phyloP scores from a whole-genome alignment of 1,140 invertebrate species.

The Cheumatopsyche charites region DNA sequence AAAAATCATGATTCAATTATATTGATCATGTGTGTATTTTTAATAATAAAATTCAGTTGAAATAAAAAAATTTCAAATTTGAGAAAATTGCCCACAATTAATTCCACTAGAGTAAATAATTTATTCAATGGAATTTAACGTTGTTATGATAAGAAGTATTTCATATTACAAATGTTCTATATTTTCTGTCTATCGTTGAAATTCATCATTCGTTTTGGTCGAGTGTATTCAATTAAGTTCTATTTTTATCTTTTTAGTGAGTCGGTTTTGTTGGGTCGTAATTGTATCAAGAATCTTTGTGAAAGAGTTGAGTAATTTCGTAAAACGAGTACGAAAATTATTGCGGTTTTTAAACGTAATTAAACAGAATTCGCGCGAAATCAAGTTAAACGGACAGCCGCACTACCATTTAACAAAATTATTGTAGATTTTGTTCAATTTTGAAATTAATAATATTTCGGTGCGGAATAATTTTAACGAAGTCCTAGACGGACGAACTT shows the following conservation, averaged over 20 bases:
- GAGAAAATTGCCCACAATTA: no score
- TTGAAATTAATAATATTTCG: neutral
- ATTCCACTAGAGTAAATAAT: no score
- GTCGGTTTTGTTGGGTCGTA: constrained; percentile 10
- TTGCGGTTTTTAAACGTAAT: neutral
- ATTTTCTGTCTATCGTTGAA: neutral
- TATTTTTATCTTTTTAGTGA: neutral
- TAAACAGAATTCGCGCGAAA: neutral
- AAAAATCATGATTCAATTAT: no score
- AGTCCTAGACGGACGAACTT: neutral
- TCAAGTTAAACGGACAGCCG: neutral
- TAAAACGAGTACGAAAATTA: constrained; percentile 7
- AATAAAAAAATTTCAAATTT: no score
- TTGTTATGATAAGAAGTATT: no score
- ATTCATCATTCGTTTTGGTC: neutral
- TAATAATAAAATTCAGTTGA: no score
- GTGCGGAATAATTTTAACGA: constrained; percentile 5
- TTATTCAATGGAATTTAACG: no score
- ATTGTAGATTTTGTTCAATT: neutral
- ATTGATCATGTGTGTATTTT: no score
- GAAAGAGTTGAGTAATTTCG: constrained; percentile 10
- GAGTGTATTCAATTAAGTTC: neutral
- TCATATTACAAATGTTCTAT: no score
- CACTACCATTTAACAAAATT: no score
- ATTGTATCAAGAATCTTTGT: constrained; percentile 10